Evolutionary conservation across 2,888 invertebrate species (phyloP), one percentile per base, ranked within the genome.

Genomic region (Mesoligia furuncula): DNA sequence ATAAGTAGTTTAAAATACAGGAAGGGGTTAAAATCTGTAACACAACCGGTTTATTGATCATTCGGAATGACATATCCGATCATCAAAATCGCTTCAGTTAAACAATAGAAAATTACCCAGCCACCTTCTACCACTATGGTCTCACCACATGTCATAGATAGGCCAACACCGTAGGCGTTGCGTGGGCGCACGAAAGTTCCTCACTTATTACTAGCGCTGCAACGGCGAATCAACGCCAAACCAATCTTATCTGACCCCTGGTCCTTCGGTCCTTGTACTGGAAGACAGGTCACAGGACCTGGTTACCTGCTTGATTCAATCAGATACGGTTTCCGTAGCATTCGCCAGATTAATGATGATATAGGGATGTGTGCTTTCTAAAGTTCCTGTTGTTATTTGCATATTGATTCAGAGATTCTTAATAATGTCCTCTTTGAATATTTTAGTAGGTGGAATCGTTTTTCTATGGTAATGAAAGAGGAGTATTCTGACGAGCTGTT

Each of bases 131-230:
- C 62, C 90, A 93, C 93, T 84, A 88, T 89, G 86, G 57, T 80
- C 92, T 83, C 86, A 91, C 91, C 93, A 89, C 88, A 90, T 85
- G 86, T 89, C 91, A 88, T 89, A 92, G 93, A 93, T 91, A 92
- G 90, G 90, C 89, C 87, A 86, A 81, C 81, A 70, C 81, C 91
- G 96, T 96, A 91, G 96, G 96, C 93, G 96, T 86, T 84, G 94
- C 95, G 96, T 96, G 94, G 96, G 96, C 91, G 94, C 91, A 90
- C 88, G 94, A 94, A 93, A 95, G 93, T 94, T 93, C 93, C 92
- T 93, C 94, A 95, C 94, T 93, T 94, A 95, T 95, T 95, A 93
- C 95, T 92, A 92, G 93, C 93, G 88, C 91, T 88, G 91, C 92
- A 90, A 93, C 91, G 90, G 92, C 92, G 90, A 93, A 93, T 92